Evolutionary conservation across 2,113 vertebrate species (phyloP), one percentile per base, ranked within the genome.

Genomic region (Hemiprocne comata): DNA sequence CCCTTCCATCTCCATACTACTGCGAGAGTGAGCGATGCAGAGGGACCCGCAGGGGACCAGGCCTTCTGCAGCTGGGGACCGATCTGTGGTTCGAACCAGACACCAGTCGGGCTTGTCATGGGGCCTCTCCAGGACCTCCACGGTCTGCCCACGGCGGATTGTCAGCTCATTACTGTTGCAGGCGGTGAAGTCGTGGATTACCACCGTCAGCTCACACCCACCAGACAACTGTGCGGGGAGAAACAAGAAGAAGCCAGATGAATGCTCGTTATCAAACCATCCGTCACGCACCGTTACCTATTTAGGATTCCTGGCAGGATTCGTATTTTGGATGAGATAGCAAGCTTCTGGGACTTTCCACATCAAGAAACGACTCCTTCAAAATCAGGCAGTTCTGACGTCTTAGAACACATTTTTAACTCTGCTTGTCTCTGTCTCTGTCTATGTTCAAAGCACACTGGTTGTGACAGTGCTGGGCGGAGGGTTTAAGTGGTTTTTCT

Each of bases 1-100:
- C 73, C 99, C 99, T 95, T 99, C 99, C 99, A 99, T 99, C 95
- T 99, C 99, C 99, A 99, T 99, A 87, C 99, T 99, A 19, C 99
- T 99, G 74, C 99, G 98, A 4, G 99, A 99, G 86, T 99, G 99
- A 57, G 99, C 99, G 26, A 99, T 99, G 97, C 99, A 99, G 74
- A 99, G 99, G n/a, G 98, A 99, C 58, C 99, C 98, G 15, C 99
- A 99, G 89, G 99, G 99, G 7, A 99, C 99, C 87, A 99, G 98
- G 48, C 99, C 99, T 96, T 99, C 99, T 0, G 98, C 98, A 5
- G 99, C 99, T 0, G 99, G 99, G 9, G 99, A 99, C 28, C 99
- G 98, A 94, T 99, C 99, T 0, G 99, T 99, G 96, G 99, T 99
- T 65, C 99, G 97, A 66, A 99, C 99, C 89, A 99, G 98, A 50